Conservation (phyloP, 2,888 invertebrate genomes). For the Orchesellides sinensis region DNA sequence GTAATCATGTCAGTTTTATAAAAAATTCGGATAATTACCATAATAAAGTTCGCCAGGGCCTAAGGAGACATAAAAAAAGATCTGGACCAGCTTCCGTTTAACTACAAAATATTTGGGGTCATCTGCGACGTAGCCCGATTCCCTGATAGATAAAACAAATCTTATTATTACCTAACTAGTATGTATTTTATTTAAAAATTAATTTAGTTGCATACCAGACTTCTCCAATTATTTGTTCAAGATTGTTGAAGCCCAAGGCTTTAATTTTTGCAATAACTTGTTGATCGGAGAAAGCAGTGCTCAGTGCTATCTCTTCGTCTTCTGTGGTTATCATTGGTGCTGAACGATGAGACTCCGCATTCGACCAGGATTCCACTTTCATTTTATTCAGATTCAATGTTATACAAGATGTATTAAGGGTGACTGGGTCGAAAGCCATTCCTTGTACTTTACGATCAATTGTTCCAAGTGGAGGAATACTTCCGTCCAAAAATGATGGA, state of each 20-base stretch:
- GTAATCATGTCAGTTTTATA: background rate
- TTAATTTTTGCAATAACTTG: constrained; percentile 1
- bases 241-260: constrained; percentile 4
- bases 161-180: background rate
- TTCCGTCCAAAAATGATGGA: background rate
- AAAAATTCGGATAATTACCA: too few relatives aligned
- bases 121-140: constrained; percentile 13
- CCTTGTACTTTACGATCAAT: background rate
- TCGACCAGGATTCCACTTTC: background rate
- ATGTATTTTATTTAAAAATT: background rate
- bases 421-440: background rate
- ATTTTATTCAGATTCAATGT: constrained; percentile 34
- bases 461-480: background rate
- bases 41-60: background rate
- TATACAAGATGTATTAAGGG: constrained; percentile 8
- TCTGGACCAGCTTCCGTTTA: background rate
- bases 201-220: constrained; percentile 8
- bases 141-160: background rate
- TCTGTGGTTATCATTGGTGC: constrained; percentile 15
- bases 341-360: background rate
- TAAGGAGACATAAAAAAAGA: background rate
- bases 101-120: background rate
- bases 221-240: background rate
- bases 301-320: background rate
- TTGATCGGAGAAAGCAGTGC: background rate